Evolutionary conservation across 2,113 vertebrate genomes (phyloP).

Genomic region (Calyptommatus sinebrachiatus): DNA sequence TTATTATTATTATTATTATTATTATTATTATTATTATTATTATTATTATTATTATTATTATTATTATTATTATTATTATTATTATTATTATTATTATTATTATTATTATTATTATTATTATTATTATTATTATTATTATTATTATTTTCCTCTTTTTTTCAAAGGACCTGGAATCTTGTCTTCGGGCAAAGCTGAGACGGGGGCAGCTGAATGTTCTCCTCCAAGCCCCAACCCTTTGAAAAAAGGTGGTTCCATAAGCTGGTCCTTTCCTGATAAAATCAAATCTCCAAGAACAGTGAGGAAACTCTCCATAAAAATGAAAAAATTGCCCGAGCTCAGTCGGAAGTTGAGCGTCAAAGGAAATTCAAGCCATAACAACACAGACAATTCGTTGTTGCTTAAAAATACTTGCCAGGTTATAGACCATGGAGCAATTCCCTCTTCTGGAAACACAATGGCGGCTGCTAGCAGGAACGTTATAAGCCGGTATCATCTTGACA

Average conservation of each 20-base stretch:
- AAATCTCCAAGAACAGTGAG: conserved; percentile 95
- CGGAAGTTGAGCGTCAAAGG: conserved; percentile 91
- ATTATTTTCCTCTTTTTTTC: conserved; percentile 22
- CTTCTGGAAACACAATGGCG: conserved; percentile 73
- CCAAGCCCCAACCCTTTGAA: conserved; percentile 89
- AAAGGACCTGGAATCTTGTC: conserved; percentile 64
- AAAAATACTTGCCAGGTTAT: conserved; percentile 68
- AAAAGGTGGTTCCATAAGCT: conserved; percentile 89
- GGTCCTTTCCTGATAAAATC: conserved; percentile 97
- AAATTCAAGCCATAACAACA: conserved; percentile 68
- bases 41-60: no score
- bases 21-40: no score
- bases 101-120: no score
- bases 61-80: no score
- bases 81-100: no score
- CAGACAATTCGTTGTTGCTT: conserved; percentile 63
- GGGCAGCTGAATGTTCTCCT: conserved; percentile 77
- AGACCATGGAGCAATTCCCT: conserved; percentile 66
- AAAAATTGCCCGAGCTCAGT: conserved; percentile 94
- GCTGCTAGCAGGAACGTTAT: conserved; percentile 93
- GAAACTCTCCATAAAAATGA: conserved; percentile 99
- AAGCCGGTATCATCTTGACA: conserved; percentile 95
- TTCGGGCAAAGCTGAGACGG: conserved; percentile 63
- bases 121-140: no score
- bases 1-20: no score